Base-by-base conservation (phyloP, 2,113 vertebrate species). In the Megaptera novaeangliae region DNA sequence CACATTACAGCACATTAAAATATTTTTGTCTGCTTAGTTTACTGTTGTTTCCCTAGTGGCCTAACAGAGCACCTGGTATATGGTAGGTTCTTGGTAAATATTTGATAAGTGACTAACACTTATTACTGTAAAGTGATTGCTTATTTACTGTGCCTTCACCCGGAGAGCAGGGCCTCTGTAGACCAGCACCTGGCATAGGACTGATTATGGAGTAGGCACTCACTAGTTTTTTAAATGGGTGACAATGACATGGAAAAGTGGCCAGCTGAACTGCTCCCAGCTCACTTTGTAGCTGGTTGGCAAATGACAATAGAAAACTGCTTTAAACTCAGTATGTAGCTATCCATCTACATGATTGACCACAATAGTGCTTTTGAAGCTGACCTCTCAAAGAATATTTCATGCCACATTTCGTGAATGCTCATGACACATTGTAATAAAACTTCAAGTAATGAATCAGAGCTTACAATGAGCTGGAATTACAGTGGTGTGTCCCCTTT, bases 341-440 rank as follows among this genome's bases (percentile, higher is more conserved):
- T 91, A 9, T 52, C 61, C 61, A 20, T 96, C 87, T 92, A 39
- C 2, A 3, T 75, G 90, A 95, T 0, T 77, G 84, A 66, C 61
- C 88, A 61, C 75, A 81, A 3, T 7, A 25, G 71, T 44, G 21
- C 59, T 93, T 95, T 93, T 72, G 55, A 89, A 78, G 46, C 55
- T 86, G 78, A 94, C n/a, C 87, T 90, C 86, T 94, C 83, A 88
- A 81, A 81, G 52, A 93, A 71, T 91, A 95, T 93, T 88, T 96
- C 69, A 71, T 71, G 75, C 71, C 89, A 59, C n/a, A 20, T 85
- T 89, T 95, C 41, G 69, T 85, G 44, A 96, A 57, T 84, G 31
- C 52, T 96, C 23, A 78, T 89, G 78, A 34, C 72, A 90, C 39
- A 57, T 52, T 61, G 55, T 96, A 86, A 95, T 92, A 97, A 94